phyloP scores from a whole-genome alignment of 1,140 invertebrate species.

The Semibalanus balanoides region DNA sequence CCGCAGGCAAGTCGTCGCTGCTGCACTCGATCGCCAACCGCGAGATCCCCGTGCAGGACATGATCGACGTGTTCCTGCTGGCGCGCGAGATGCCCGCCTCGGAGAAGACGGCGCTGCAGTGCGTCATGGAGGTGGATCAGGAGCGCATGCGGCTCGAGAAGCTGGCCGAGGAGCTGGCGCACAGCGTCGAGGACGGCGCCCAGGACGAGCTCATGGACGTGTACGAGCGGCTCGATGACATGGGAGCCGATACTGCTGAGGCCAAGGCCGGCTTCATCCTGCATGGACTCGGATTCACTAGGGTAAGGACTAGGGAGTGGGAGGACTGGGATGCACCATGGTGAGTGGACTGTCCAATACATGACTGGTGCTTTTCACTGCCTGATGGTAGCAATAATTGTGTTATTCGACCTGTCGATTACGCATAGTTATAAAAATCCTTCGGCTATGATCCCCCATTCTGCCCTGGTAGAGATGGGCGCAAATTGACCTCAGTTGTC shows the following conservation, averaged over 20 bases:
- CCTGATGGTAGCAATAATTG: no score
- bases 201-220: conserved; percentile 95
- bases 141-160: conserved; percentile 83
- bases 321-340: no score
- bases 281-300: conserved; percentile 87
- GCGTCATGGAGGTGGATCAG: conserved; percentile 96
- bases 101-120: conserved; percentile 73
- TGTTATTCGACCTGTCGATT: no score
- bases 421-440: no score
- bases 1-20: conserved; percentile 84
- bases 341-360: no score
- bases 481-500: no score
- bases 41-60: conserved; percentile 89
- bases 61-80: conserved; percentile 96
- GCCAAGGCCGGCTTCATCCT: conserved; percentile 85
- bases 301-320: neutral
- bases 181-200: neutral
- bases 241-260: conserved; percentile 89
- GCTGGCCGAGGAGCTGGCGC: conserved; percentile 74
- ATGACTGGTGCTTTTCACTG: no score
- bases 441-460: no score
- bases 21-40: conserved; percentile 78
- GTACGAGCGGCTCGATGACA: conserved; percentile 93
- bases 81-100: conserved; percentile 92
- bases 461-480: no score